Conservation (phyloP, 2,797 vertebrate genomes). For the Sylvilagus floridanus region DNA sequence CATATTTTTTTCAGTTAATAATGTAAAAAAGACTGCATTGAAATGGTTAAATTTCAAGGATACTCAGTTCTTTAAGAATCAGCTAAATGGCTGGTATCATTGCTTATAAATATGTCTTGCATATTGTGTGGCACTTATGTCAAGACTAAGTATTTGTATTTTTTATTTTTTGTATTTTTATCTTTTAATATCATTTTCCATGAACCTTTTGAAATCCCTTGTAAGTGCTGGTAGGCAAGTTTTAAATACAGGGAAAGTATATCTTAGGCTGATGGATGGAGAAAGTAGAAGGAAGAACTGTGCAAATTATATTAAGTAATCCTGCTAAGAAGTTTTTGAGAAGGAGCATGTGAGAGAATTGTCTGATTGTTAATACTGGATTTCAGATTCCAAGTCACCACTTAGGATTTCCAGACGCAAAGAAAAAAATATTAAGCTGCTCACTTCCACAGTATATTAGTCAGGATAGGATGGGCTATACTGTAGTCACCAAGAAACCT, state of each 20-base stretch:
- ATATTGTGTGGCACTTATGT: too few species aligned
- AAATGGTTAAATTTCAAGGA: too few species aligned
- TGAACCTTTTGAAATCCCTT: too few species aligned
- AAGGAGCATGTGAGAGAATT: background rate
- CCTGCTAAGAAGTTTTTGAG: background rate
- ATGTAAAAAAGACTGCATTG: too few species aligned
- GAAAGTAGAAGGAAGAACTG: background rate
- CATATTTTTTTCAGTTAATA: too few species aligned
- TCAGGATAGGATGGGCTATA: background rate
- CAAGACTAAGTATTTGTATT: too few species aligned
- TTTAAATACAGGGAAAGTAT: background rate
- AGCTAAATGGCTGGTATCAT: too few species aligned
- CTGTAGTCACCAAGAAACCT: background rate
- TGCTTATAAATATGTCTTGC: too few species aligned
- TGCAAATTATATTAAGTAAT: background rate
- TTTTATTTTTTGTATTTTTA: too few species aligned
- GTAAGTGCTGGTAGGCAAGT: background rate
- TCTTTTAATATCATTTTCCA: too few species aligned
- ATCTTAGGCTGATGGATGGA: background rate
- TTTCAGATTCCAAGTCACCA: background rate
- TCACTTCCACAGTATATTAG: background rate
- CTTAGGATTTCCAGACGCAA: background rate
- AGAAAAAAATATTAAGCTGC: background rate
- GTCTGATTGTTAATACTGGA: background rate
- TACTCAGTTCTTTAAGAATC: too few species aligned